Percentiles rank a stretch among this genome's conserved stretches.
Conservation (phyloP, 2,797 vertebrate genomes). For the Poecile montanus region DNA sequence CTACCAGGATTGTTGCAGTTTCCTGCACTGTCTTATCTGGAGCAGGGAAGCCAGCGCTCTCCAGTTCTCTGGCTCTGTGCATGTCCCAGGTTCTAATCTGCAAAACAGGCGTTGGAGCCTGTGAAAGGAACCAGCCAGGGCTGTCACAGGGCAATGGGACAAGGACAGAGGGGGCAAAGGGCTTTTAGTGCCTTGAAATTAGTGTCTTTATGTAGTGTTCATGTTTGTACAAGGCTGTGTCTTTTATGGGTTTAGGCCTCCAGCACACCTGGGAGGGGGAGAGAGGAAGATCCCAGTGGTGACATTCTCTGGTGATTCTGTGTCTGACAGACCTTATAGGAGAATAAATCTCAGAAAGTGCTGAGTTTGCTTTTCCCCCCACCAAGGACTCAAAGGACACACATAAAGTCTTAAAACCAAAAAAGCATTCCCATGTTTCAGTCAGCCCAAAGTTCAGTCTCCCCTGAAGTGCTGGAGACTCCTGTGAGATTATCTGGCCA, state of each 20-base stretch:
- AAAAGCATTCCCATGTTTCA: background rate
- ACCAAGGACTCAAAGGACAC: background rate
- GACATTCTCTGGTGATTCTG: background rate
- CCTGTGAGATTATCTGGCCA: background rate
- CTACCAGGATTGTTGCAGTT: slow-evolving; percentile 39
- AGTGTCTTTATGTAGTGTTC: background rate
- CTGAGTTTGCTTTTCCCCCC: background rate
- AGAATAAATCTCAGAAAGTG: background rate
- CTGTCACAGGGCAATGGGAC: background rate
- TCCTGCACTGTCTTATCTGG: slow-evolving; percentile 64
- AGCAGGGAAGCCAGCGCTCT: background rate
- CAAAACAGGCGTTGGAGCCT: background rate
- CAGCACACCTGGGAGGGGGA: background rate
- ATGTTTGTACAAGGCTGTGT: background rate
- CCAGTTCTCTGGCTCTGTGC: background rate
- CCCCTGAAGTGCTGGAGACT: background rate
- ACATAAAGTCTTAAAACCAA: background rate
- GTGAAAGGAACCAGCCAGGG: background rate
- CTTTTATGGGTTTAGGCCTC: background rate
- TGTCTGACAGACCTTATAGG: background rate
- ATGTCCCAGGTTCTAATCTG: background rate
- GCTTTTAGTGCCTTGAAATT: background rate
- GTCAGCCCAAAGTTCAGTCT: background rate
- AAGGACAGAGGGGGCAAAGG: slow-evolving; percentile 24
- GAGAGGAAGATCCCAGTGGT: background rate